Evolutionary conservation across 1,140 invertebrate genomes (phyloP).

Genomic region (Atta texana): DNA sequence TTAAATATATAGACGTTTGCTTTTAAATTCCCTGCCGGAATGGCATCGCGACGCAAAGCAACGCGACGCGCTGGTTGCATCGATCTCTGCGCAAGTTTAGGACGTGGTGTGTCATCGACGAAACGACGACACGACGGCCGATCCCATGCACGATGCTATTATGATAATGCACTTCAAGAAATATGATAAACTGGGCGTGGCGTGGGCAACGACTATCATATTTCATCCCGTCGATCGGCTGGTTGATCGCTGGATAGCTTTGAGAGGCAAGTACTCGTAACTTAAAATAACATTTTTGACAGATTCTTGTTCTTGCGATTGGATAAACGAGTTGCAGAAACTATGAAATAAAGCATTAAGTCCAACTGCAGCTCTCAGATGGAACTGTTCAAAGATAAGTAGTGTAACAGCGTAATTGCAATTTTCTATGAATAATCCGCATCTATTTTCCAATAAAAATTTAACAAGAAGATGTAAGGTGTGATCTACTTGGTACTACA

Average conservation of each 20-base stretch:
- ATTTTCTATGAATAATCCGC: background rate
- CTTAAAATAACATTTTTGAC: constrained; percentile 16
- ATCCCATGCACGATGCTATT: constrained; percentile 76
- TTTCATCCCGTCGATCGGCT: constrained; percentile 74
- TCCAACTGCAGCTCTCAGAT: background rate
- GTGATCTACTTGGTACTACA: too few species aligned
- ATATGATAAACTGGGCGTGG: constrained; percentile 81
- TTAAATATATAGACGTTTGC: constrained; percentile 46
- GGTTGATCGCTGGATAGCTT: constrained; percentile 42
- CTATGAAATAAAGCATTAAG: background rate
- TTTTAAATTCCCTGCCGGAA: constrained; percentile 5
- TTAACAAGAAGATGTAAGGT: too few species aligned
- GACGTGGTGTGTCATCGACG: constrained; percentile 63
- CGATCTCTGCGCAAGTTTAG: constrained; percentile 65
- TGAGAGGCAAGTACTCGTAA: constrained; percentile 6
- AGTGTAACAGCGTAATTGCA: background rate
- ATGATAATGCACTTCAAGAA: constrained; percentile 81
- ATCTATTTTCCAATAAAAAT: background rate
- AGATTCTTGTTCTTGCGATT: constrained; percentile 1
- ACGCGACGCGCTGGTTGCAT: constrained; percentile 25
- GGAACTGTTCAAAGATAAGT: background rate
- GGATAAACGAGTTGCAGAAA: background rate
- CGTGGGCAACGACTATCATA: constrained; percentile 79
- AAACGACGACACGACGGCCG: constrained; percentile 67
- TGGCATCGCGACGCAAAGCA: background rate